Percentiles rank a stretch among this genome's conserved stretches.
These are phyloP conservation scores for Drymodes brunneopygia DNA, from an alignment of 2,113 vertebrate species.

Conservation along the genomic window DNA sequence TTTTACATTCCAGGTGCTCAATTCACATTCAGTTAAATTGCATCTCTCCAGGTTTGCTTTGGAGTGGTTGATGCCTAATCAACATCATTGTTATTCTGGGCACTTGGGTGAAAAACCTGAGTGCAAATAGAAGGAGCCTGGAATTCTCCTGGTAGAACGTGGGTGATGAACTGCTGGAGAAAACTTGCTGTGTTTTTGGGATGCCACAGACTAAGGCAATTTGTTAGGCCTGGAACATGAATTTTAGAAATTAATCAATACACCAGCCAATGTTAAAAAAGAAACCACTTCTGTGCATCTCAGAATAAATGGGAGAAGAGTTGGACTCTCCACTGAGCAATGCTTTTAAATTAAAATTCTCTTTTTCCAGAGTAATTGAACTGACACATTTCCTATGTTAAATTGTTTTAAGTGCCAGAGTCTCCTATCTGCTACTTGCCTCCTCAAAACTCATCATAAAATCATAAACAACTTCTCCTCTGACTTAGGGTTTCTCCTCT, in stretches of 20 bases:
- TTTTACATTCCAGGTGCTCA: not conserved
- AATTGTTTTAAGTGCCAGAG: not conserved
- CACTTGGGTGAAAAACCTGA: not conserved
- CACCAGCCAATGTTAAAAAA: not conserved
- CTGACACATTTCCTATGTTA: not conserved
- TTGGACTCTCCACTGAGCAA: not conserved
- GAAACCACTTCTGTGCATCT: not conserved
- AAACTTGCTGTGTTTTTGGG: not conserved
- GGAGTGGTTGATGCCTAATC: not conserved
- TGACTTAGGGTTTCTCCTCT: not conserved
- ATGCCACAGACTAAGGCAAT: not conserved
- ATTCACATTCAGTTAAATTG: not conserved
- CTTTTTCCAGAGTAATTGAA: not conserved
- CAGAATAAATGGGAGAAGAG: not conserved
- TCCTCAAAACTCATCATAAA: not conserved
- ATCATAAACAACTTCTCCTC: not conserved
- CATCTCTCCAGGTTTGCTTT: not conserved
- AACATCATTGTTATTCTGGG: not conserved
- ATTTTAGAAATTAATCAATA: constrained; percentile 15
- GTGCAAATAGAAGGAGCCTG: not conserved
- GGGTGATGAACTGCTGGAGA: not conserved
- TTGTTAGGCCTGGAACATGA: not conserved
- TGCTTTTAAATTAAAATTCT: not conserved
- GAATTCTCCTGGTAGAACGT: not conserved
- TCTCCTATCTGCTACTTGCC: not conserved